phyloP scores from a whole-genome alignment of 37 sponge, comb jelly and placozoan species.

The Cliona cf. orientalis region DNA sequence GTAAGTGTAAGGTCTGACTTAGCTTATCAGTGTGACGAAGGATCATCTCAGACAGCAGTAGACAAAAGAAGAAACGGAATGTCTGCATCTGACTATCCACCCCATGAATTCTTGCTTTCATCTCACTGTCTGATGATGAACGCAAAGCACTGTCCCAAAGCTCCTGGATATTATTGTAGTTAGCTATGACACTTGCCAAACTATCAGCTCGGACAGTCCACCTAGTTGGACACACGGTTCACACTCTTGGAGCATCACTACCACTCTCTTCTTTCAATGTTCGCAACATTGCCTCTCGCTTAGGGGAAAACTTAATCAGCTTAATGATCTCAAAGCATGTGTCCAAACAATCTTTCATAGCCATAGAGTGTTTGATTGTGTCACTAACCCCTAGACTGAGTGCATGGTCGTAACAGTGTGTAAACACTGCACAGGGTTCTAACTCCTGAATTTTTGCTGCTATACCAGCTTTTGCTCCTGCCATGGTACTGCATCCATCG shows the following conservation, averaged over 20 bases:
- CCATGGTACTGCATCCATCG: conserved; percentile 79
- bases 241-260: conserved; percentile 55
- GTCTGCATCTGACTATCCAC: conserved; percentile 61
- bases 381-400: conserved; percentile 72
- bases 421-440: conserved; percentile 76
- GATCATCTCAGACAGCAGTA: conserved; percentile 62
- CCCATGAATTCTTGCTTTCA: conserved; percentile 77
- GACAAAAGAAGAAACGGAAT: conserved; percentile 61
- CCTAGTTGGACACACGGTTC: conserved; percentile 63
- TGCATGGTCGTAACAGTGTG: conserved; percentile 86
- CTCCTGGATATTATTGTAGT: conserved; percentile 51
- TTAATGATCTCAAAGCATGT: conserved; percentile 65
- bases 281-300: conserved; percentile 61
- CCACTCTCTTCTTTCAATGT: conserved; percentile 61
- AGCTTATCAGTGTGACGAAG: conserved; percentile 80
- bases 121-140: conserved; percentile 64
- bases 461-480: conserved; percentile 69
- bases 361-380: conserved; percentile 53
- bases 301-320: conserved; percentile 74
- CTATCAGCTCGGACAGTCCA: conserved; percentile 80
- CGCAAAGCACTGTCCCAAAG: conserved; percentile 64
- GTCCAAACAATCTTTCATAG: conserved; percentile 69
- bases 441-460: conserved; percentile 53
- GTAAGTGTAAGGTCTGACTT: conserved; percentile 74
- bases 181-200: conserved; percentile 61